Evolutionary conservation across 2,888 invertebrate genomes (phyloP).

Genomic region (Spicauda simplicius): DNA sequence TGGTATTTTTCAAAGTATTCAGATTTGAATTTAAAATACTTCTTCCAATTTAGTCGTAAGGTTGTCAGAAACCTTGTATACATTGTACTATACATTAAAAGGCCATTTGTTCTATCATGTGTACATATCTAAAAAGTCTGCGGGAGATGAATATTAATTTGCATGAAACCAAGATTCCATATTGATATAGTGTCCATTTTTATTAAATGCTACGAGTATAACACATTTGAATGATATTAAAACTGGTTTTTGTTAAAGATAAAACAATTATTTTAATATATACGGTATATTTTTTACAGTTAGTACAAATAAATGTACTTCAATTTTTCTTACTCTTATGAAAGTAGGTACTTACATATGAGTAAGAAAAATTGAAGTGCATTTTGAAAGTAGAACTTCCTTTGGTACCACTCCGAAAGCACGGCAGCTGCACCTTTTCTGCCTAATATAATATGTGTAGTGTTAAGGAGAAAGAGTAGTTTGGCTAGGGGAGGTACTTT

Average conservation of each 20-base stretch:
- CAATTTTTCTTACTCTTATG: too few relatives aligned
- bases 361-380: too few relatives aligned
- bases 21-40: too few relatives aligned
- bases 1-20: too few relatives aligned
- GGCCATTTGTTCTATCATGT: neutral
- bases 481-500: too few relatives aligned
- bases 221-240: conserved; percentile 10
- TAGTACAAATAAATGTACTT: too few relatives aligned
- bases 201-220: conserved; percentile 14
- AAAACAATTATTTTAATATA: neutral
- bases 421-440: too few relatives aligned
- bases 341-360: too few relatives aligned
- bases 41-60: neutral
- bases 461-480: too few relatives aligned
- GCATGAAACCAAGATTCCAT: conserved; percentile 16
- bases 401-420: too few relatives aligned
- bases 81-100: conserved; percentile 9
- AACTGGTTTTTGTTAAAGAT: neutral
- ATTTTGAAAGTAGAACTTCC: too few relatives aligned
- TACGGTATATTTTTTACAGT: neutral
- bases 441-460: too few relatives aligned
- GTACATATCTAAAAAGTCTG: conserved; percentile 4
- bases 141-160: conserved; percentile 21
- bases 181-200: conserved; percentile 17
- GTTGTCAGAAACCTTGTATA: neutral